Conservation (phyloP, 2,888 invertebrate species). For the Mesorhabditis belari region DNA sequence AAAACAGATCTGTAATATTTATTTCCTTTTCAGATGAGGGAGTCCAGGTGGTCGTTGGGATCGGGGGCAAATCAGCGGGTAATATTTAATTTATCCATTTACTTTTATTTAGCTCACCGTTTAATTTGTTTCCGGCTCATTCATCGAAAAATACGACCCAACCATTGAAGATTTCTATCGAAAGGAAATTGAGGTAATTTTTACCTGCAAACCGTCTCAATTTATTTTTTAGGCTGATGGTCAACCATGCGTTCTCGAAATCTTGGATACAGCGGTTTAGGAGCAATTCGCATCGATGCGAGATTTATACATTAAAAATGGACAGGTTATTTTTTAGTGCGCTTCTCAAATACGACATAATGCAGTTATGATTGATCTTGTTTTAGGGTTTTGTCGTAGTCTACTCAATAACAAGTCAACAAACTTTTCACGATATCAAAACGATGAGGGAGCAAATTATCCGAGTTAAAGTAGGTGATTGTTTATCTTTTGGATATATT, state of each 20-base stretch:
- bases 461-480: slow-evolving; percentile 81
- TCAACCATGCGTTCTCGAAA: slow-evolving; percentile 96
- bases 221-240: slow-evolving; percentile 72
- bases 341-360: slow-evolving; percentile 13
- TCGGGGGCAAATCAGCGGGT: slow-evolving; percentile 99
- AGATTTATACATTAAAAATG: slow-evolving; percentile 98
- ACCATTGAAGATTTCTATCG: slow-evolving; percentile 99
- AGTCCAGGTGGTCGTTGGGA: slow-evolving; percentile 96
- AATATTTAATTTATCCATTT: too few species aligned
- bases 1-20: too few species aligned
- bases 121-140: slow-evolving; percentile 98
- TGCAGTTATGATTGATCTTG: neutral
- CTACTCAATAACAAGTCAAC: slow-evolving; percentile 96
- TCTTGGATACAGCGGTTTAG: slow-evolving; percentile 94
- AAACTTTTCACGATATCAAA: slow-evolving; percentile 97
- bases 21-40: too few species aligned
- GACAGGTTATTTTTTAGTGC: slow-evolving; percentile 63
- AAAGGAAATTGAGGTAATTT: slow-evolving; percentile 80
- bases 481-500: neutral
- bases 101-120: too few species aligned
- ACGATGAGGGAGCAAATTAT: slow-evolving; percentile 95
- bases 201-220: neutral
- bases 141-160: slow-evolving; percentile 99
- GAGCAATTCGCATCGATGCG: slow-evolving; percentile 99
- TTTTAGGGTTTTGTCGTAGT: slow-evolving; percentile 60